Percentiles rank a stretch among this genome's conserved stretches.
Evolutionary conservation across 2,113 vertebrate genomes (phyloP).

Genomic region (Dasyurus viverrinus): DNA sequence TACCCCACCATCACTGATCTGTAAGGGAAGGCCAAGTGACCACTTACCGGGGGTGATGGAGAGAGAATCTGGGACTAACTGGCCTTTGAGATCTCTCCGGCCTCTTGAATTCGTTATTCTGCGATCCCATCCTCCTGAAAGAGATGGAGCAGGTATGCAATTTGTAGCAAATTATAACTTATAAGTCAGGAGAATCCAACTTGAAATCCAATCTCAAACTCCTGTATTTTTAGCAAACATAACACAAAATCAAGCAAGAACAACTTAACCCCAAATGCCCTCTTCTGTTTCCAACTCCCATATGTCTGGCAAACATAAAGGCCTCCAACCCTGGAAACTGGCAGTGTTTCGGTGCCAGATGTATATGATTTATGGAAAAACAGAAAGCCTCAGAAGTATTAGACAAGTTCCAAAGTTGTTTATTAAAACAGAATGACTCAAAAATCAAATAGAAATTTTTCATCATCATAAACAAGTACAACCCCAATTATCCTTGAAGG

Average conservation of each 20-base stretch:
- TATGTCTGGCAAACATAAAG: slow-evolving; percentile 60
- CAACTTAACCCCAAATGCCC: slow-evolving; percentile 54
- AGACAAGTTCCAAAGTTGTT: slow-evolving; percentile 22
- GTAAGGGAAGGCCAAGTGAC: not conserved
- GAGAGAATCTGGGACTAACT: not conserved
- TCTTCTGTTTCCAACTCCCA: slow-evolving; percentile 56
- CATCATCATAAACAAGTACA: not conserved
- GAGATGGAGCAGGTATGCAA: not conserved
- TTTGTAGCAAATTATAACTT: slow-evolving; percentile 13
- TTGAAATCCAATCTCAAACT: not conserved
- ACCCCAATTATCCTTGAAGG: slow-evolving; percentile 20
- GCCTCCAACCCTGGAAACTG: slow-evolving; percentile 64
- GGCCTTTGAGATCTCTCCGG: not conserved
- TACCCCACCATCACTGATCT: not conserved
- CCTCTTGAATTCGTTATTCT: not conserved
- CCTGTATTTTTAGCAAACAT: slow-evolving; percentile 8
- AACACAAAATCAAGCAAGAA: slow-evolving; percentile 53
- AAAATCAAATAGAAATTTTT: not conserved
- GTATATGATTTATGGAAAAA: slow-evolving; percentile 47
- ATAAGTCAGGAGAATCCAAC: slow-evolving; percentile 21
- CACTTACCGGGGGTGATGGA: not conserved
- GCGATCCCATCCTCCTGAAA: not conserved
- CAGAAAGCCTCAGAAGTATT: slow-evolving; percentile 35
- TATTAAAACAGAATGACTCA: slow-evolving; percentile 36
- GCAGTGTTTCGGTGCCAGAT: slow-evolving; percentile 55